Evolutionary conservation across 2,888 invertebrate genomes (phyloP).

Genomic region (Drosophila percnosoma): DNA sequence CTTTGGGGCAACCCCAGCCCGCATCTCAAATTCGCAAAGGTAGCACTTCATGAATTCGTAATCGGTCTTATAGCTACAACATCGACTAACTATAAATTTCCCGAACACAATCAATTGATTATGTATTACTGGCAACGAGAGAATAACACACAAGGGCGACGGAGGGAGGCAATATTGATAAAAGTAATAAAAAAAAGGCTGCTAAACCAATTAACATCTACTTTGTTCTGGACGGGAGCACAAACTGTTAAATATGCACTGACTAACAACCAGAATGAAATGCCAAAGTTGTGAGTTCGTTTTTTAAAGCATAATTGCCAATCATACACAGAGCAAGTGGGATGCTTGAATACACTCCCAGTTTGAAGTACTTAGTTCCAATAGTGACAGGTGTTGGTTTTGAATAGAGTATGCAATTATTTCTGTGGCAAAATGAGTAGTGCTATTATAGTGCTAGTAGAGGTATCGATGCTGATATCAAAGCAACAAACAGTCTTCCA

Average conservation of each 20-base stretch:
- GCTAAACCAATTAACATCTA: background rate
- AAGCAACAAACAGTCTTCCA: background rate
- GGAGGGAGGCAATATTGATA: background rate
- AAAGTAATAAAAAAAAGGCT: background rate
- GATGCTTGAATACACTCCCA: too few species aligned
- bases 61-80: conserved; percentile 17
- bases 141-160: background rate
- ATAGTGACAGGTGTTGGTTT: background rate
- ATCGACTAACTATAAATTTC: conserved; percentile 28
- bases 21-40: background rate
- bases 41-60: conserved; percentile 39
- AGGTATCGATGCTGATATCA: background rate
- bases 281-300: too few species aligned
- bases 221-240: background rate
- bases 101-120: conserved; percentile 17
- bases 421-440: background rate
- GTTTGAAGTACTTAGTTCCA: background rate
- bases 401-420: background rate
- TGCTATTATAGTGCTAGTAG: background rate
- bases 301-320: too few species aligned
- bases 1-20: conserved; percentile 3
- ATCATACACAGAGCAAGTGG: too few species aligned
- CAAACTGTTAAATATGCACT: too few species aligned
- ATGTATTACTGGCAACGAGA: background rate
- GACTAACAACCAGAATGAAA: too few species aligned